Conservation (phyloP, 2,888 invertebrate species). For the Chaetoderma sp. region DNA sequence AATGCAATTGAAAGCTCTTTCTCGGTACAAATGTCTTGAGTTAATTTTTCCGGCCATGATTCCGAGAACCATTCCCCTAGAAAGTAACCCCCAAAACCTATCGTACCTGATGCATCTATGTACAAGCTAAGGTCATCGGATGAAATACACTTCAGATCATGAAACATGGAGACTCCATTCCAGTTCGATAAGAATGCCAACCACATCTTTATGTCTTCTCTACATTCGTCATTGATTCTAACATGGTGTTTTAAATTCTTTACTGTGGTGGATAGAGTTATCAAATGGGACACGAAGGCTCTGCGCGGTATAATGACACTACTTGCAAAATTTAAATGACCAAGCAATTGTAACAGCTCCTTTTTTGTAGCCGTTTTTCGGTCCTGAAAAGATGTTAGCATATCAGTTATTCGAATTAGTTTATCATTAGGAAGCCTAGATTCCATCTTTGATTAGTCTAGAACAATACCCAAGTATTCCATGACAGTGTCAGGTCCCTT, state of each 20-base stretch:
- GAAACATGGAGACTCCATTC: slow-evolving; percentile 14
- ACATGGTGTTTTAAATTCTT: slow-evolving; percentile 18
- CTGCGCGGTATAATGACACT: slow-evolving; percentile 29
- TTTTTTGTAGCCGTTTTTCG: slow-evolving; percentile 26
- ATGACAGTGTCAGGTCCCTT: slow-evolving; percentile 22
- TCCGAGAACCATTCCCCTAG: no score
- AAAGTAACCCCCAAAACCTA: no score
- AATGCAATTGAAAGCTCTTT: no score
- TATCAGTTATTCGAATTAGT: slow-evolving; percentile 11
- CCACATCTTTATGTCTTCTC: slow-evolving; percentile 26
- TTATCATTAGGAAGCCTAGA: slow-evolving; percentile 28
- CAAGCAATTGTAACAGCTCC: slow-evolving; percentile 21
- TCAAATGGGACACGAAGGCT: slow-evolving; percentile 30
- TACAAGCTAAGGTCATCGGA: no score
- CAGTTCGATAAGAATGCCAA: slow-evolving; percentile 10
- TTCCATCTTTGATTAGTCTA: slow-evolving; percentile 27
- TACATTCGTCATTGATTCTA: slow-evolving; percentile 18
- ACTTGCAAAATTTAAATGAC: slow-evolving; percentile 28
- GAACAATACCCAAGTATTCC: slow-evolving; percentile 31
- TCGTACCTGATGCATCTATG: no score
- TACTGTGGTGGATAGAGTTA: slow-evolving; percentile 16
- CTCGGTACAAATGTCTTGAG: no score
- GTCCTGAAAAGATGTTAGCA: slow-evolving; percentile 4
- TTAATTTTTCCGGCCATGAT: no score
- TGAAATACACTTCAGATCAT: no score